Evolutionary conservation across 2,888 invertebrate species (phyloP).

Genomic region (Clanis bilineata): DNA sequence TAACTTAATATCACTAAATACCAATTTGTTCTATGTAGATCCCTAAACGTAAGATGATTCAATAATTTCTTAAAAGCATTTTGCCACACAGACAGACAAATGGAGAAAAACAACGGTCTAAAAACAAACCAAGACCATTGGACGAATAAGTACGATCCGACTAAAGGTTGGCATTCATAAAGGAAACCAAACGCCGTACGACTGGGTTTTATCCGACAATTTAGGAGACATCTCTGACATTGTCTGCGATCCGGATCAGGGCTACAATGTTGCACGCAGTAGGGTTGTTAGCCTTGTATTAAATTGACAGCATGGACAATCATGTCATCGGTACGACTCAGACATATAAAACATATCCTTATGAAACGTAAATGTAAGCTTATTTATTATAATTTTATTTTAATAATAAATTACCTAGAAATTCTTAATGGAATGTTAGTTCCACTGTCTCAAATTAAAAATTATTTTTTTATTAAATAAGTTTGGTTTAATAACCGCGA

Average conservation of each 20-base stretch:
- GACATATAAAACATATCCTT: not conserved
- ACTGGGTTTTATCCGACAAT: slow-evolving; percentile 54
- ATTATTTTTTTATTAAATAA: too few species aligned
- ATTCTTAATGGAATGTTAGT: too few species aligned
- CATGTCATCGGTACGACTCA: not conserved
- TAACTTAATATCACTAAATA: too few species aligned
- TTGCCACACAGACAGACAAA: slow-evolving; percentile 16
- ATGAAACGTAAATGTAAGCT: not conserved
- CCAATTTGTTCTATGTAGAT: not conserved
- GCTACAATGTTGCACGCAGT: slow-evolving; percentile 44
- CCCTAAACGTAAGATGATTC: not conserved
- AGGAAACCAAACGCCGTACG: slow-evolving; percentile 32
- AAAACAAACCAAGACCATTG: slow-evolving; percentile 17
- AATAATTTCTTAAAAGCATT: slow-evolving; percentile 7
- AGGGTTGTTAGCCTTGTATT: slow-evolving; percentile 12
- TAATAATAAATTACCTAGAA: too few species aligned
- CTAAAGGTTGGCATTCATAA: slow-evolving; percentile 17
- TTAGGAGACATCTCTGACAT: slow-evolving; percentile 59
- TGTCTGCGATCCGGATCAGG: slow-evolving; percentile 36
- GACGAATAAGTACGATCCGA: slow-evolving; percentile 18
- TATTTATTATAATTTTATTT: not conserved
- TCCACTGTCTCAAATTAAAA: too few species aligned
- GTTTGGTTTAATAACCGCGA: too few species aligned
- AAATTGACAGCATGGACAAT: not conserved
- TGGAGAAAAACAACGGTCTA: slow-evolving; percentile 16